Percentiles rank a stretch among this genome's conserved stretches.
These are phyloP conservation scores for Carterocephalus palaemon DNA, from an alignment of 2,888 invertebrate genomes.

Conservation along the genomic window DNA sequence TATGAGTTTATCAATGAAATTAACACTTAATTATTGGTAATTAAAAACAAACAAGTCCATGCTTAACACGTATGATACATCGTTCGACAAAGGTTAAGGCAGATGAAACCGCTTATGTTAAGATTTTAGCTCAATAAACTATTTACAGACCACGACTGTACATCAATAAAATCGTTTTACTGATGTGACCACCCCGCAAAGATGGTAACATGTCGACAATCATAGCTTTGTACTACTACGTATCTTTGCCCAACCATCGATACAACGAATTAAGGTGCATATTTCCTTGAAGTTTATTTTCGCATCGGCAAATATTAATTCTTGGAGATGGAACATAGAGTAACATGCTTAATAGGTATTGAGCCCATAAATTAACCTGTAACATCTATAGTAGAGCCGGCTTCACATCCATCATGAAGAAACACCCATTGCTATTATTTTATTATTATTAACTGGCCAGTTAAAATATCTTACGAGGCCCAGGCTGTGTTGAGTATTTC, in stretches of 20 bases:
- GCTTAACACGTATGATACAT: too few species aligned
- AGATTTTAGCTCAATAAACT: background rate
- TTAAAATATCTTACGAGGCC: conserved; percentile 3
- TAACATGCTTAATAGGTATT: conserved; percentile 25
- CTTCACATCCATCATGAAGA: conserved; percentile 36
- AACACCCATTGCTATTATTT: conserved; percentile 43
- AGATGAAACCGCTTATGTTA: too few species aligned
- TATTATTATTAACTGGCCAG: conserved; percentile 29
- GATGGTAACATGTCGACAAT: conserved; percentile 12
- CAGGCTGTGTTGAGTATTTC: background rate
- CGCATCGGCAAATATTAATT: background rate
- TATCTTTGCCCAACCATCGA: background rate
- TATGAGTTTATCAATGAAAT: too few species aligned
- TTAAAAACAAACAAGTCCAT: too few species aligned
- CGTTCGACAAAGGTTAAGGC: too few species aligned
- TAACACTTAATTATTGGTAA: too few species aligned
- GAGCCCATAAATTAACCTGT: conserved; percentile 28
- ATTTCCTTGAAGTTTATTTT: background rate
- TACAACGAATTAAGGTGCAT: background rate
- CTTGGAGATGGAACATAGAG: conserved; percentile 13
- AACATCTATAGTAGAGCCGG: conserved; percentile 28
- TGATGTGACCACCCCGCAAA: conserved; percentile 25
- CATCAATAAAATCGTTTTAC: conserved; percentile 22
- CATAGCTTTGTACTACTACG: background rate
- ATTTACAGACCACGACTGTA: conserved; percentile 3